Conservation (phyloP, 2,113 vertebrate genomes). For the Gopherus evgoodei region DNA sequence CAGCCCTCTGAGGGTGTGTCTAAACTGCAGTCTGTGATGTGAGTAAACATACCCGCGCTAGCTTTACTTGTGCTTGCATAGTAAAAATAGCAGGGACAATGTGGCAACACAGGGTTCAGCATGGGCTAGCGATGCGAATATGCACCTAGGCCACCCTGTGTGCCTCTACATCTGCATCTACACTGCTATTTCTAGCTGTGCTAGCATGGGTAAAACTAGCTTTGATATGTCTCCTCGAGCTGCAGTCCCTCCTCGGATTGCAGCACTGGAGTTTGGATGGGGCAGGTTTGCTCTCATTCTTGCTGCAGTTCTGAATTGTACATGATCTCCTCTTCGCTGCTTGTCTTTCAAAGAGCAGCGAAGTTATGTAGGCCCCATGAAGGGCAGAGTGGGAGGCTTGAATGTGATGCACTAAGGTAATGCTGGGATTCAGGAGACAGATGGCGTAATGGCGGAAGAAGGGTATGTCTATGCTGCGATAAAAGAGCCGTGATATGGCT, state of each 20-base stretch:
- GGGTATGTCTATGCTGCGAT: not conserved
- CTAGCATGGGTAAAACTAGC: no score
- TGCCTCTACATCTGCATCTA: not conserved
- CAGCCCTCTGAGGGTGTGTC: not conserved
- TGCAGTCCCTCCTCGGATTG: not conserved
- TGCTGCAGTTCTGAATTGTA: not conserved
- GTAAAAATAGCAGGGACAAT: not conserved
- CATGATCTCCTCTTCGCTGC: not conserved
- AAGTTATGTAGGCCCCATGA: not conserved
- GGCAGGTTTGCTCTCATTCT: not conserved
- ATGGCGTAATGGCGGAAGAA: not conserved
- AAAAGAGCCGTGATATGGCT: not conserved
- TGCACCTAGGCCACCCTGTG: not conserved
- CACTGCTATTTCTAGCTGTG: not conserved
- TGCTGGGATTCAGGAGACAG: not conserved
- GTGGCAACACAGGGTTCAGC: not conserved
- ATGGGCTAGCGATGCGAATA: not conserved
- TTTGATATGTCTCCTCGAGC: not conserved
- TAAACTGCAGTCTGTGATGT: no score
- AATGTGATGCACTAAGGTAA: not conserved
- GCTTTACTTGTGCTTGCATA: no score
- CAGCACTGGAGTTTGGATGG: not conserved
- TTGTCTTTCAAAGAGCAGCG: not conserved
- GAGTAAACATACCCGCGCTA: no score
- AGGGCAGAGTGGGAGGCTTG: not conserved